A percentile compares a stretch with the other conserved stretches of the same genome.
These are phyloP conservation scores for Corythaixoides concolor DNA, from an alignment of 2,113 vertebrate genomes.

Conservation along the genomic window DNA sequence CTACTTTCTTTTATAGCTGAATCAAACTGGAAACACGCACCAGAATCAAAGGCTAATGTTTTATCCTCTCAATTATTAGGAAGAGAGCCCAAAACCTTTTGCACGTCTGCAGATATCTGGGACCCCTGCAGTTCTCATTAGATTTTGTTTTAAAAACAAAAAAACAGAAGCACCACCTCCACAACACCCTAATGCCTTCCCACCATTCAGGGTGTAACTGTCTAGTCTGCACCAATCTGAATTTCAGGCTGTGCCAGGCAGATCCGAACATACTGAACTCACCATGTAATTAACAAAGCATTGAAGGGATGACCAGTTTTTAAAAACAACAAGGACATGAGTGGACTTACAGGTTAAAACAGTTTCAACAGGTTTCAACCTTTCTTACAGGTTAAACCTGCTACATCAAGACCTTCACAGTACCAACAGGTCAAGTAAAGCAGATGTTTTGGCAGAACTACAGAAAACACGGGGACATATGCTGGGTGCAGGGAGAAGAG, in stretches of 20 bases:
- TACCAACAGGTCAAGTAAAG: neutral
- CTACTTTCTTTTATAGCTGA: neutral
- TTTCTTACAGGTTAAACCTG: too few species aligned
- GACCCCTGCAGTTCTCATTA: neutral
- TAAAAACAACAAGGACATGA: neutral
- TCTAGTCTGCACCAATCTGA: neutral
- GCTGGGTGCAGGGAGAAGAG: neutral
- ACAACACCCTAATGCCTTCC: too few species aligned
- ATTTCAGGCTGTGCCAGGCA: neutral
- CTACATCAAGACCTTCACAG: neutral
- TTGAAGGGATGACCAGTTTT: neutral
- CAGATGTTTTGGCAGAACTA: neutral
- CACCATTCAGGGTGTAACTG: neutral
- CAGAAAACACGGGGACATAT: neutral
- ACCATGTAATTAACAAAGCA: neutral
- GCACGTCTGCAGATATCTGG: neutral
- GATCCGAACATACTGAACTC: neutral
- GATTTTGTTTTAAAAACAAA: neutral
- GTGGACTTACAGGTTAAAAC: neutral
- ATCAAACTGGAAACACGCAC: neutral
- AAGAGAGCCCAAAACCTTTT: neutral
- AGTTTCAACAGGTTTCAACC: too few species aligned
- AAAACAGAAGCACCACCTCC: neutral
- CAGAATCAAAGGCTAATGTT: neutral
- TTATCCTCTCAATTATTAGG: neutral